phyloP scores from a whole-genome alignment of 2,113 vertebrate species.

The Parotia lawesii region DNA sequence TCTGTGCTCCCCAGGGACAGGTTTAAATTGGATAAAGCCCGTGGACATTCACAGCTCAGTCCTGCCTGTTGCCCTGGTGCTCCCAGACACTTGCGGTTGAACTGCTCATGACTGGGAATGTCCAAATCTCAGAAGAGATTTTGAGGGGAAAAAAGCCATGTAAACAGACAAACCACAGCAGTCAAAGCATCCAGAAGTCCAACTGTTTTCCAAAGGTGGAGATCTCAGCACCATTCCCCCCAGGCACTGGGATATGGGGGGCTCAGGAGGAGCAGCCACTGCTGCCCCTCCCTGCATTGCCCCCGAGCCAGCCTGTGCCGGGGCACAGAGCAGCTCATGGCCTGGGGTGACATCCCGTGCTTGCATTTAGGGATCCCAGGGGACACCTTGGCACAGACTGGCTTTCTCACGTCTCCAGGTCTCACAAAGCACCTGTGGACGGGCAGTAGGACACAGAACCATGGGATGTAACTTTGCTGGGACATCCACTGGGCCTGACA shows the following conservation, averaged over 20 bases:
- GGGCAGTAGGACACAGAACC: neutral
- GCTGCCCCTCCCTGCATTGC: accelerated
- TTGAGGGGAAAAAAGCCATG: neutral
- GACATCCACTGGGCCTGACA: neutral
- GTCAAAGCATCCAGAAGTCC: neutral
- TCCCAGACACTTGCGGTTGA: neutral
- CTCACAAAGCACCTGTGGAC: accelerated
- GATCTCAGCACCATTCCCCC: accelerated
- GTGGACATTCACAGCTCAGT: neutral
- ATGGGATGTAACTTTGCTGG: accelerated
- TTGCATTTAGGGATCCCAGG: too few relatives aligned
- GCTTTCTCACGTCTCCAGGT: neutral
- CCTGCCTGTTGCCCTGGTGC: accelerated
- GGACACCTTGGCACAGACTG: accelerated
- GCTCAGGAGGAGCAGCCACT: neutral
- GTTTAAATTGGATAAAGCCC: neutral
- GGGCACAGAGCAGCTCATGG: neutral
- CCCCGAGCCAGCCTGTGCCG: accelerated
- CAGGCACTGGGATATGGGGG: too few relatives aligned
- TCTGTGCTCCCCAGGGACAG: neutral
- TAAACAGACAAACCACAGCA: neutral
- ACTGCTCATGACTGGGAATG: neutral
- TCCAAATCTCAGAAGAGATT: neutral
- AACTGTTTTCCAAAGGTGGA: neutral
- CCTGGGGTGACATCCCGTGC: neutral